phyloP scores from a whole-genome alignment of 2,888 invertebrate genomes.

The Troilus luridus region DNA sequence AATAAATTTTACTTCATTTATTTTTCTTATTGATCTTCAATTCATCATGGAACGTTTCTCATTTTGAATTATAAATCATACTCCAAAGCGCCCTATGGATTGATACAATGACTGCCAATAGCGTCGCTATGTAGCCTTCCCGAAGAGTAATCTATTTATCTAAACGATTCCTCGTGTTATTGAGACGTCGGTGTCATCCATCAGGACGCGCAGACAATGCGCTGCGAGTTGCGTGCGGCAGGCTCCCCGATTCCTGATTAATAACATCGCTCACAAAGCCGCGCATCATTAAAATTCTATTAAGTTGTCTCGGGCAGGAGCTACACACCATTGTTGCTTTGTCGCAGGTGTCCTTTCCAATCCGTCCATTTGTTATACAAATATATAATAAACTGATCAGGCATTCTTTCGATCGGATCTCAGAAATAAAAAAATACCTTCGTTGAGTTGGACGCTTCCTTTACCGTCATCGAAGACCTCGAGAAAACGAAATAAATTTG shows the following conservation, averaged over 20 bases:
- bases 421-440: neutral
- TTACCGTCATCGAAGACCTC: no score
- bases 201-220: slow-evolving; percentile 47
- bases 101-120: slow-evolving; percentile 31
- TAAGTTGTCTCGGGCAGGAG: slow-evolving; percentile 58
- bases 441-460: no score
- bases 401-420: neutral
- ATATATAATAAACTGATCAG: slow-evolving; percentile 17
- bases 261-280: slow-evolving; percentile 44
- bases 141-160: slow-evolving; percentile 43
- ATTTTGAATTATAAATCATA: slow-evolving; percentile 7
- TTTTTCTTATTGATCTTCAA: neutral
- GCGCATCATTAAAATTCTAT: slow-evolving; percentile 60
- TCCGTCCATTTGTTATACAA: slow-evolving; percentile 47
- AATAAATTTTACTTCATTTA: neutral
- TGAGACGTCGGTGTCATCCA: slow-evolving; percentile 52
- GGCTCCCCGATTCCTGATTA: slow-evolving; percentile 39
- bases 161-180: slow-evolving; percentile 48
- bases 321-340: slow-evolving; percentile 50
- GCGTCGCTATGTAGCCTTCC: slow-evolving; percentile 1
- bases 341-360: slow-evolving; percentile 58
- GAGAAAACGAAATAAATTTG: no score
- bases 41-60: slow-evolving; percentile 1
- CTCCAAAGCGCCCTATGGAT: neutral
- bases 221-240: slow-evolving; percentile 47